Evolutionary conservation across 1,140 invertebrate genomes (phyloP).

Genomic region (Drosophila pandora): DNA sequence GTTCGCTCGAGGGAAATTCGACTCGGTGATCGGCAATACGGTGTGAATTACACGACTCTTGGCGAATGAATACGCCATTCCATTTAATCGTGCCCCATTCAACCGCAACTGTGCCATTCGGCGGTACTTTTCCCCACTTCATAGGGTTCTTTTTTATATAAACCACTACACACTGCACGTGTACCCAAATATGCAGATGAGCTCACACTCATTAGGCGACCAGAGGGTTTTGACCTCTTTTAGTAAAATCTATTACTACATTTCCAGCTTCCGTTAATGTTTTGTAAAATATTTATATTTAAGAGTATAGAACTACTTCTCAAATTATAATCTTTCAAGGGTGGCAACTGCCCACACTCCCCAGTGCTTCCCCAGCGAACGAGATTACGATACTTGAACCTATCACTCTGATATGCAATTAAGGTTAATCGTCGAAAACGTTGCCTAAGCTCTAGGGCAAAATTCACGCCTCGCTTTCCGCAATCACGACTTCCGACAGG

Average conservation of each 20-base stretch:
- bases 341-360: too few relatives aligned
- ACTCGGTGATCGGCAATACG: slow-evolving; percentile 1
- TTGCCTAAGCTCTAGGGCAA: slow-evolving; percentile 25
- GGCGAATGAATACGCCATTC: slow-evolving; percentile 19
- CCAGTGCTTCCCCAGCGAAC: slow-evolving; percentile 5
- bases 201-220: neutral
- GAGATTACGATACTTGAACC: slow-evolving; percentile 13
- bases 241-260: neutral
- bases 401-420: slow-evolving; percentile 43
- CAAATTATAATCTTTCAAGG: neutral
- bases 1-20: slow-evolving; percentile 27
- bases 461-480: slow-evolving; percentile 33
- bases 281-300: too few relatives aligned
- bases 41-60: slow-evolving; percentile 42
- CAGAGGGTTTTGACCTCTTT: neutral
- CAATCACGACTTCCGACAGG: slow-evolving; percentile 39
- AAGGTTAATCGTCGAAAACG: slow-evolving; percentile 35
- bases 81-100: slow-evolving; percentile 13
- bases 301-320: too few relatives aligned
- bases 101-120: slow-evolving; percentile 5
- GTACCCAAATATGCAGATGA: neutral
- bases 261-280: too few relatives aligned
- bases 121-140: slow-evolving; percentile 35
- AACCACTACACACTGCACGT: neutral
- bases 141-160: slow-evolving; percentile 40